Conservation (phyloP, 2,113 vertebrate species). For the Glaucidium brasilianum region DNA sequence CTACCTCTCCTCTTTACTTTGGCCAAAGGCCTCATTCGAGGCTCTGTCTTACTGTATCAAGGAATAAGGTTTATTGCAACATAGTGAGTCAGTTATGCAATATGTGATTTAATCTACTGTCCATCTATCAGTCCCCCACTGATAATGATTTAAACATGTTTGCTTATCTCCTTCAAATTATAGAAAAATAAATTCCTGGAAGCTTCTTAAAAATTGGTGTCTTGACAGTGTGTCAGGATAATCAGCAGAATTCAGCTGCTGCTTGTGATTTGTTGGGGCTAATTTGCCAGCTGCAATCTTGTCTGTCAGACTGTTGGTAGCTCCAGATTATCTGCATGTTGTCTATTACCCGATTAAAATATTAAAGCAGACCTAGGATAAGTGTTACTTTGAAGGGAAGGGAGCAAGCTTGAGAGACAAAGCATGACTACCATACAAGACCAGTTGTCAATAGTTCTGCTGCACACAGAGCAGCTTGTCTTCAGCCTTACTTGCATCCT, state of each 20-base stretch:
- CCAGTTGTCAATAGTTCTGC: background rate
- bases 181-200: background rate
- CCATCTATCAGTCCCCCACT: background rate
- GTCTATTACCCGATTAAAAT: background rate
- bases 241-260: background rate
- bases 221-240: background rate
- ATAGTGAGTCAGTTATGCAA: background rate
- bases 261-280: background rate
- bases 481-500: background rate
- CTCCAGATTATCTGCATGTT: background rate
- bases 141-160: background rate
- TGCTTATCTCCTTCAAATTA: background rate
- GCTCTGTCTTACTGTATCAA: background rate
- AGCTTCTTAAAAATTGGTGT: background rate
- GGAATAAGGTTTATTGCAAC: background rate
- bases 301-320: background rate
- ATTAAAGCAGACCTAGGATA: background rate
- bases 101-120: background rate
- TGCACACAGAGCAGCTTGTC: background rate
- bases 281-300: background rate
- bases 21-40: background rate
- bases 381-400: background rate
- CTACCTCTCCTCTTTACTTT: background rate
- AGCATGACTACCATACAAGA: background rate
- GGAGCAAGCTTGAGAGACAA: background rate